A percentile compares a stretch with the other conserved stretches of the same genome.
Evolutionary conservation across 53 echinoderm and acorn worm genomes (phyloP).

Genomic region (Paelopatides confundens): DNA sequence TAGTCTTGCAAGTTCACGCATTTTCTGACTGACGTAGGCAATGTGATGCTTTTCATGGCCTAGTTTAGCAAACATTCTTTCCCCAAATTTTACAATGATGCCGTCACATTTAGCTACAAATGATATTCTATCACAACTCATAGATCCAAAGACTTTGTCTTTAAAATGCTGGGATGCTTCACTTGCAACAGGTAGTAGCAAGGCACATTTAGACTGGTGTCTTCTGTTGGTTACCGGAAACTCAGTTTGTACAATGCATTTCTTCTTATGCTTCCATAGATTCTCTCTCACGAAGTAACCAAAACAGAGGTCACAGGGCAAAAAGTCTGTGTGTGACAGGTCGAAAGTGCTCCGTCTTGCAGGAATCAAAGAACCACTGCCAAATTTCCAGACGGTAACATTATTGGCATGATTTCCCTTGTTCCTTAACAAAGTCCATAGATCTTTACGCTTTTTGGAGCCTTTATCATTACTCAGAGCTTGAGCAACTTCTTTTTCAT

Average conservation of each 20-base stretch:
- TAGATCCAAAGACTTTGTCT: conserved; percentile 38
- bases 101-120: conserved; percentile 63
- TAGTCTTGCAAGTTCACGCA: conserved; percentile 64
- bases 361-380: conserved; percentile 33
- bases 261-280: conserved; percentile 50
- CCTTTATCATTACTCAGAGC: conserved; percentile 1
- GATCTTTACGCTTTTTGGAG: neutral
- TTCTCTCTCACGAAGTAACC: conserved; percentile 34
- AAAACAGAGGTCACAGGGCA: conserved; percentile 48
- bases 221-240: neutral
- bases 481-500: conserved; percentile 36
- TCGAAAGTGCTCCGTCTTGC: neutral
- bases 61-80: neutral
- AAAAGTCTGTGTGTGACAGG: neutral
- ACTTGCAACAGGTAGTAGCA: neutral
- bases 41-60: neutral
- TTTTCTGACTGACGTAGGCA: conserved; percentile 58
- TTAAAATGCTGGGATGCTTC: neutral
- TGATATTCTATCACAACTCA: conserved; percentile 42
- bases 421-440: conserved; percentile 28
- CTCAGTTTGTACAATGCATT: neutral
- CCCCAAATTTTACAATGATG: conserved; percentile 60
- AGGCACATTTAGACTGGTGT: neutral
- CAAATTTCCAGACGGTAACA: conserved; percentile 9
- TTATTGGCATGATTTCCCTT: conserved; percentile 60